Base-by-base conservation (phyloP, 1,140 invertebrate species). In the Ceratitis capitata region DNA sequence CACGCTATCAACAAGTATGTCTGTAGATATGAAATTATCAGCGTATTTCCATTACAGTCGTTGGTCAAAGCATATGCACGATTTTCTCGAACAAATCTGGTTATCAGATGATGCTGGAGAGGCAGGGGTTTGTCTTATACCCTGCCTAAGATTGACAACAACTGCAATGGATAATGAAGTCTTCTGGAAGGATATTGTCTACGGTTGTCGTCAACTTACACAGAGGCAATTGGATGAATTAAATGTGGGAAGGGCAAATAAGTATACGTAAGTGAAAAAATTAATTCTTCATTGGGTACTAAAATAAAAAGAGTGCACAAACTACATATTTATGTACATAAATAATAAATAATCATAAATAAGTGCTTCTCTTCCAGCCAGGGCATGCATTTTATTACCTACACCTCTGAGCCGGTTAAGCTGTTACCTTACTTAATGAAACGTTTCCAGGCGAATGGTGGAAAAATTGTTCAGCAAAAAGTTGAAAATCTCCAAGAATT, bases 61-160 rank as follows among this genome's bases (percentile, higher is more conserved):
- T 91, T 97, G 95, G 95, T 93, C 94, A 1, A 92, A 92, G 47
- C 92, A 88, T 82, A 95, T 95, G 6, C 94, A 95, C 88, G 89
- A 92, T 14, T 95, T 94, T 88, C 91, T 96, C 61, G 90, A 94
- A 69, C 86, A 93, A 39, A 89, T 96, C 56, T 96, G 95, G 95
- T 92, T 93, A 85, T 90, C 93, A 83, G 94, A 93, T 35, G 91
- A 93, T 4, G 92, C 93, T 14, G 91, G 93, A 10, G 92, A 93
- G 84, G 91, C 93, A 16, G 95, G 95, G 35, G 89, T 96, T 7
- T 93, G 92, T 16, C 88, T 96, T 10, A 49, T 95, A 58, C 95
- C 95, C 0, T 90, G 93, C n/a, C 92, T 92, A 49, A 89, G 92
- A 12, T 86, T 96, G 16, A 91, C 87, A 26, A 92, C 89, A 19